phyloP scores from a whole-genome alignment of 2,888 invertebrate genomes.

The Drosophila gaucha region DNA sequence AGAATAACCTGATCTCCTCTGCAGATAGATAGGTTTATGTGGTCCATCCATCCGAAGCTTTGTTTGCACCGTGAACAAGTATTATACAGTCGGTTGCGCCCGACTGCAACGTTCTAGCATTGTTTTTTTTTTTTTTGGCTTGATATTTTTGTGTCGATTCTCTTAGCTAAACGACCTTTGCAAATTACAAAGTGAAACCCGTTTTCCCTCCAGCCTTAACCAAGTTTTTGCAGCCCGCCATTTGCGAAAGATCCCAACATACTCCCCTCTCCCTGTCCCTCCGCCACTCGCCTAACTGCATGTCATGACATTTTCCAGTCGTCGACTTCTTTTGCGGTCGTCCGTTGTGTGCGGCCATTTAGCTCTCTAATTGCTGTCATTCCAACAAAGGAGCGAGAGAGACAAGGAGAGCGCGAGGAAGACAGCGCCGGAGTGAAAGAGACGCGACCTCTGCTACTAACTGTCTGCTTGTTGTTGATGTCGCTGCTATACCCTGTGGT shows the following conservation, averaged over 20 bases:
- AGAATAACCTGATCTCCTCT: too few relatives aligned
- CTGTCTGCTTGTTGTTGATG: background rate
- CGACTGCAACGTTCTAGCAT: background rate
- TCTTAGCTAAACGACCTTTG: conserved; percentile 49
- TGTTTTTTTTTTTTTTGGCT: background rate
- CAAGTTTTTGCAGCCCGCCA: too few relatives aligned
- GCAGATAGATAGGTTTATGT: too few relatives aligned
- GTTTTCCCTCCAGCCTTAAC: conserved; percentile 20
- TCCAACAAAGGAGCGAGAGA: conserved; percentile 16
- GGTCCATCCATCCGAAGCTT: too few relatives aligned
- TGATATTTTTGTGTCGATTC: conserved; percentile 12
- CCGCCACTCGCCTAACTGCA: conserved; percentile 3
- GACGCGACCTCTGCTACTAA: background rate
- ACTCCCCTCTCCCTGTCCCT: background rate
- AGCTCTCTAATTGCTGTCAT: conserved; percentile 60
- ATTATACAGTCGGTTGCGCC: background rate
- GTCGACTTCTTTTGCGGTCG: conserved; percentile 58
- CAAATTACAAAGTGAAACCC: conserved; percentile 43
- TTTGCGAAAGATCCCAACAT: background rate
- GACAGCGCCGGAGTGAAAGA: background rate
- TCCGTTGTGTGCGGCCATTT: conserved; percentile 49
- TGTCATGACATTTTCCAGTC: conserved; percentile 41
- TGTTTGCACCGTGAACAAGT: too few relatives aligned
- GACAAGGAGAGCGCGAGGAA: background rate
- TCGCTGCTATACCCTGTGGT: background rate